Conservation (phyloP, 2,113 vertebrate species). For the Amblyornis subalaris region DNA sequence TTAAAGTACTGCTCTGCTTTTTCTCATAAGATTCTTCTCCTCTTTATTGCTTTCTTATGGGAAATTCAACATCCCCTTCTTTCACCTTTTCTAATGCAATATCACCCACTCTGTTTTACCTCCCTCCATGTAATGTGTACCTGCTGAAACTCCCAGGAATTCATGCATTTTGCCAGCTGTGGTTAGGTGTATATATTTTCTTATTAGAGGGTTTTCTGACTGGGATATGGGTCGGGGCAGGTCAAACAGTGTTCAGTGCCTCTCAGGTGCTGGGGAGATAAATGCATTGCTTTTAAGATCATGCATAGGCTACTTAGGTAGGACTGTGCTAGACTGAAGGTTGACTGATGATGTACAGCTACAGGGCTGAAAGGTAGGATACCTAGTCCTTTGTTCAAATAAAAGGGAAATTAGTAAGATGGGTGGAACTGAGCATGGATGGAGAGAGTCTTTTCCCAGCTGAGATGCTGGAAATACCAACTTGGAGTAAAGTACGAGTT, state of each 20-base stretch:
- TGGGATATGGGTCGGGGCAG: background rate
- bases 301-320: background rate
- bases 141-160: background rate
- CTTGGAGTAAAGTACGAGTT: background rate
- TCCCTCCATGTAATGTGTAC: background rate
- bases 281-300: background rate
- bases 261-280: background rate
- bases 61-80: background rate
- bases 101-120: background rate
- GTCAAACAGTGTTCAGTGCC: background rate
- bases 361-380: background rate
- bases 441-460: background rate
- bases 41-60: background rate
- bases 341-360: background rate
- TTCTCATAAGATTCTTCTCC: background rate
- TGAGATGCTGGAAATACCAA: background rate
- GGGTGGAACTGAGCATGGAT: background rate
- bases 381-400: background rate
- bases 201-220: background rate
- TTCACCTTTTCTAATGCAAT: background rate
- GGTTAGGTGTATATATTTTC: background rate
- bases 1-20: background rate
- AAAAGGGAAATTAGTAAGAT: background rate
- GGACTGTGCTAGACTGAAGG: background rate
- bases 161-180: fast-evolving